Base-by-base conservation (phyloP, 2,888 invertebrate species). In the Dorcus parallelipipedus region DNA sequence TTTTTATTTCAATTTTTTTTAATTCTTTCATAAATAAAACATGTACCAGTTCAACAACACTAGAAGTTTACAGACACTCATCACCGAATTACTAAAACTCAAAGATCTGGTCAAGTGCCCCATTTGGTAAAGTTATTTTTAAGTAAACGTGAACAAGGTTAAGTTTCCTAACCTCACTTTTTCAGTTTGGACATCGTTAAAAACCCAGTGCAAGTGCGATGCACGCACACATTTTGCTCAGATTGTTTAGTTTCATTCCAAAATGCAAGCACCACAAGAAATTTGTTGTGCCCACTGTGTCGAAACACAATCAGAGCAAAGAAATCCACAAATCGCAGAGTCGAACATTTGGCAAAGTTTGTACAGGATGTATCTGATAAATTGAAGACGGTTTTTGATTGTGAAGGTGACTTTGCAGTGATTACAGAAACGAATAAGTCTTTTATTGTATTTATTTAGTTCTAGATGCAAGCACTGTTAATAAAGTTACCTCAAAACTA, bases 151-250 rank as follows among this genome's bases (percentile, higher is more conserved):
- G 14, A 14, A 38, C 23, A 33, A 42, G 17, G 38, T 47, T 49
- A 14, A 41, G 9, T 50, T 17, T 43, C 50, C 7, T 17, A 53
- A 47, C 38, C 10, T 40, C 23, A 43, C n/a, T n/a, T 52, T 59
- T 61, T 40, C 38, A 67, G 67, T 52, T 60, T 67, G 47, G 64
- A 65, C 17, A 51, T 64, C 23, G 56, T 56, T 20, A 58, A 61
- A 38, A 53, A 59, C 8, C 67, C 67, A 10, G 38, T 59, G 26
- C 42, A 58, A 58, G 17, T 64, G 43, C 43, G 52, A 45, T 67
- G 67, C 54, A 20, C 45, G 7, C 65, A 67, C 52, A 39, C 60
- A 20, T 67, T 64, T 49, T 67, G 67, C 59, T 42, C 52, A 20
- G 60, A 63, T 8, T 67, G 67, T 51, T 61, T 64, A 53, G 47